phyloP scores from a whole-genome alignment of 2,797 vertebrate species.

The Xerus rutilus region DNA sequence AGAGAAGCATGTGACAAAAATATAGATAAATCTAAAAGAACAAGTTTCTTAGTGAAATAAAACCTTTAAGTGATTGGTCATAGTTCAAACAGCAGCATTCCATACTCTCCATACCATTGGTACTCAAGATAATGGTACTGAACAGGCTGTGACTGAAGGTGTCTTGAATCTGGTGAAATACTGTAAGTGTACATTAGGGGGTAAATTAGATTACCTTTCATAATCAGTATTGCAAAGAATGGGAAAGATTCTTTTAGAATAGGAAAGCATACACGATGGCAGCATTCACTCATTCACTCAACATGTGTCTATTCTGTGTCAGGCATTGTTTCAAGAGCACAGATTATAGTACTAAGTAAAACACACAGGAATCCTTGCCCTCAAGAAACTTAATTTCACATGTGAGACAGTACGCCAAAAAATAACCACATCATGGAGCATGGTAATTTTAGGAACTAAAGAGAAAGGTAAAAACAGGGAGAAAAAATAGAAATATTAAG shows the following conservation, averaged over 20 bases:
- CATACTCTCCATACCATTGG: background rate
- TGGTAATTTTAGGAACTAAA: background rate
- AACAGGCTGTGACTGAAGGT: background rate
- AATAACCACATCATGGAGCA: background rate
- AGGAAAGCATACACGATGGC: background rate
- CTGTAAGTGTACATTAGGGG: no score
- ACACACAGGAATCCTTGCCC: background rate
- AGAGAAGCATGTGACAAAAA: background rate
- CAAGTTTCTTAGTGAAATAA: background rate
- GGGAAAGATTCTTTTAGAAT: background rate
- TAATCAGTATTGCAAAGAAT: background rate
- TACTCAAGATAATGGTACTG: background rate
- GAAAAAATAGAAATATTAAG: background rate
- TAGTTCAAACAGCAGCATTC: background rate
- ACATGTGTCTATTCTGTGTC: background rate
- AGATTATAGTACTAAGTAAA: background rate
- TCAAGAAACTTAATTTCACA: background rate
- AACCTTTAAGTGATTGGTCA: background rate
- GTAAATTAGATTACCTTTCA: background rate
- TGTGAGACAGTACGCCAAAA: background rate
- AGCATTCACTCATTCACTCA: background rate
- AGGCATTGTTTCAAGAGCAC: background rate
- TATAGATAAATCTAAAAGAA: background rate
- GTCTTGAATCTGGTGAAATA: slow-evolving; percentile 12
- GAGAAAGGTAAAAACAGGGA: background rate